Percentiles rank a stretch among this genome's conserved stretches.
Evolutionary conservation across 2,888 invertebrate genomes (phyloP).

Genomic region (Cheilosia soror): DNA sequence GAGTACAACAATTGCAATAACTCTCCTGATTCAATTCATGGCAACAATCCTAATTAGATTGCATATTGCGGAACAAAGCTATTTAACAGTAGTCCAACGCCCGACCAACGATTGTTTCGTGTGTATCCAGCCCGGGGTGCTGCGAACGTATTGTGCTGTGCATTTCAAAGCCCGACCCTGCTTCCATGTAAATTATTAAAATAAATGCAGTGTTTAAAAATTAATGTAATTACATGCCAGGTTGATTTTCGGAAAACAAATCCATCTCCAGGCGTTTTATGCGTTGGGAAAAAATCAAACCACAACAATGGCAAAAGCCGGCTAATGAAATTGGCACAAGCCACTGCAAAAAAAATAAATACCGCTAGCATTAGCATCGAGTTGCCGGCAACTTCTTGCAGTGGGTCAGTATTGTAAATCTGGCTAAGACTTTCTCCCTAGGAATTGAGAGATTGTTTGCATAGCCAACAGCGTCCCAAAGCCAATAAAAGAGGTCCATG

Average conservation of each 20-base stretch:
- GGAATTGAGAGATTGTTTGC: constrained; percentile 61
- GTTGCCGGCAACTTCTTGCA: constrained; percentile 53
- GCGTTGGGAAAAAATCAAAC: constrained; percentile 57
- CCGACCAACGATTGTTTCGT: constrained; percentile 48
- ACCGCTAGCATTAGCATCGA: constrained; percentile 21
- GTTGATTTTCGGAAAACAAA: constrained; percentile 72
- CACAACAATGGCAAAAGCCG: constrained; percentile 57
- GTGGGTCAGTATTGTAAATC: constrained; percentile 65
- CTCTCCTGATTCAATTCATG: constrained; percentile 4
- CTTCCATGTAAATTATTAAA: constrained; percentile 73
- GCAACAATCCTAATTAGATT: constrained; percentile 58
- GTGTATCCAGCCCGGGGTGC: constrained; percentile 54
- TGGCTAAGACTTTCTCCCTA: constrained; percentile 49
- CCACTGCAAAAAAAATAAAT: constrained; percentile 42
- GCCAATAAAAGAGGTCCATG: constrained; percentile 60
- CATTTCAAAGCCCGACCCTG: constrained; percentile 58
- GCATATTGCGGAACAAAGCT: constrained; percentile 54
- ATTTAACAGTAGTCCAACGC: constrained; percentile 37
- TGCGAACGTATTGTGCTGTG: constrained; percentile 55
- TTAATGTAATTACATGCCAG: constrained; percentile 76
- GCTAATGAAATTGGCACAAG: constrained; percentile 48
- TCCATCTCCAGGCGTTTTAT: constrained; percentile 66
- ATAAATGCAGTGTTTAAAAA: constrained; percentile 76
- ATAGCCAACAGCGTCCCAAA: constrained; percentile 64
- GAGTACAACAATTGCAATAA: constrained; percentile 14